Base-by-base conservation (phyloP, 2,113 vertebrate species). In the Numida meleagris region DNA sequence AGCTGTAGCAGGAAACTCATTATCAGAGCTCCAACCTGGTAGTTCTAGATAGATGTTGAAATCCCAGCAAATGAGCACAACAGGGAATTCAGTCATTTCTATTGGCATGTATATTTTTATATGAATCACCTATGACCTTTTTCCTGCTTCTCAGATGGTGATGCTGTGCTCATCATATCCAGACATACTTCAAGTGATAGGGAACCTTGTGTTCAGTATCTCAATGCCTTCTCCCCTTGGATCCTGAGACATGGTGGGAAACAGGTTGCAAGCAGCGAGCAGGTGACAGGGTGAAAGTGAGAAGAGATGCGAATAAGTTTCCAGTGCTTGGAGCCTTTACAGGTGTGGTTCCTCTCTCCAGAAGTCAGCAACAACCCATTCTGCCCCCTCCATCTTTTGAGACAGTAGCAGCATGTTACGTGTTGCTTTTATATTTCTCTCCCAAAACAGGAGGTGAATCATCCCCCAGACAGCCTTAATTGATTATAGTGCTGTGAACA, bases 291-390 rank as follows among this genome's bases (percentile, higher is more conserved):
- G 23, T 91, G 67, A 87, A 70, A 73, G 27, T 12, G 23, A 46
- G 57, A 45, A 21, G 33, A 59, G 38, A 10, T 77, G 42, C 24
- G 16, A 59, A 77, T 68, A 88, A 86, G 66, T 50, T 38, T 25
- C 31, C 0, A 0, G 31, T 6, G 29, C 40, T 66, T 53, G 25
- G 42, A 62, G 7, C 7, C 2, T 0, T 10, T 70, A n/a, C 17
- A 53, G 33, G 31, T 68, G 43, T 38, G 16, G 12, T 57, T 89
- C 27, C 27, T 53, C 82, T 91, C n/a, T 10, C 45, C 25, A 62
- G 19, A 59, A 50, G 27, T 40, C 20, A 62, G 43, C n/a, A 42
- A 6, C 4, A 90, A 19, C 31, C 27, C 15, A 0, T 36, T 82
- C 34, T 80, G 40, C 48, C 61, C 61, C 11, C 21, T 55, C 58